Base-by-base conservation (phyloP, 2,797 vertebrate genomes). In the Poeciliopsis gracilis region DNA sequence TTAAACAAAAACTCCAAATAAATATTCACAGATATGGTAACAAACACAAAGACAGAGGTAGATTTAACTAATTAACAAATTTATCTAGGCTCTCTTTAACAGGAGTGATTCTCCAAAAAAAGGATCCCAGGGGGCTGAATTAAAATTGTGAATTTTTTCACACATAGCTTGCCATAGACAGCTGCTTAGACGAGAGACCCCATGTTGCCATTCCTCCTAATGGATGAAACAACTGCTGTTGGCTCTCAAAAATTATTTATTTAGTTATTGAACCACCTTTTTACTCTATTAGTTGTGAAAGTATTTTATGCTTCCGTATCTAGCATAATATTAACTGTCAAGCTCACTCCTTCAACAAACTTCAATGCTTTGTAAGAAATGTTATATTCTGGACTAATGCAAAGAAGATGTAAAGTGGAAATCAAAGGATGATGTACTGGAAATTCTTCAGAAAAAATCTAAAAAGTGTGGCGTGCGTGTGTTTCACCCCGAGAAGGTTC, bases 171-270 rank as follows among this genome's bases (percentile, higher is more conserved):
- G 33, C 18, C 36, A 4, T 3, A 72, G 7, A 0, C 85, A 88
- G 82, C 85, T 89, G 90, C 47, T 71, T 3, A 28, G 18, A 20
- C 5, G 0, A 51, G 46, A 0, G 47, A 1, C 76, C 88, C 88
- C 70, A 87, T 90, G 86, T 86, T 77, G 36, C 77, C 45, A 36
- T 13, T 71, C 0, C 82, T 79, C 71, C 61, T 86, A 49, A 86
- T 47, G 36, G 38, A 2, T 1, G n/a, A 6, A 81, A 51, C n/a
- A 38, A 8, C 43, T 28, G 0, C 53, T 43, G 83, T 82, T 86
- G 87, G 84, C 78, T 66, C 43, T 45, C 66, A 61, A 67, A 81
- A 83, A 4, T 38, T 53, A 25, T 20, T 3, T 51, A 51, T 51
- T 51, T 23, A 51, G 30, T 45, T 4, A 49, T 15, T 51, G 8